Evolutionary conservation across 2,113 vertebrate genomes (phyloP).

Genomic region (Oreochromis niloticus): DNA sequence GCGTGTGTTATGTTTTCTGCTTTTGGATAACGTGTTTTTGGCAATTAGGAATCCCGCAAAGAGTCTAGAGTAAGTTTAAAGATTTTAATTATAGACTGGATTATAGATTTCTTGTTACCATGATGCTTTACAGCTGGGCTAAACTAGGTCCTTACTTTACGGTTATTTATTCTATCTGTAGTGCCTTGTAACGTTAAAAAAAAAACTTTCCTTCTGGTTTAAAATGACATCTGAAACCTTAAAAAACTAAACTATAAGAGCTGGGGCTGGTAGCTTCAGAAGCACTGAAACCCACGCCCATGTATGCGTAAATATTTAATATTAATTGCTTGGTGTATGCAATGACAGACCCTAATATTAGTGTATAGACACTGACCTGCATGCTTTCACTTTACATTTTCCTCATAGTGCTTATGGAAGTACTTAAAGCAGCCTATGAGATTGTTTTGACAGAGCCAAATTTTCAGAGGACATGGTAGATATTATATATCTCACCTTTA

Average conservation of each 20-base stretch:
- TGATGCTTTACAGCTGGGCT: not conserved
- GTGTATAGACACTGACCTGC: not conserved
- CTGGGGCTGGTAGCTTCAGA: not conserved
- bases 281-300: not conserved
- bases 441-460: not conserved
- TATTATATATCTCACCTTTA: not conserved
- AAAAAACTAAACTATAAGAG: fast-evolving
- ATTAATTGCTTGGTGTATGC: not conserved
- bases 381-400: not conserved
- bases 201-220: not conserved
- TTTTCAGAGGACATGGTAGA: not conserved
- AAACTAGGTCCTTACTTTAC: not conserved
- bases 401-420: not conserved
- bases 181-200: not conserved
- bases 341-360: not conserved
- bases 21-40: not conserved
- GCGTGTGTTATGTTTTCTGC: not conserved
- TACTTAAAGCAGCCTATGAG: not conserved
- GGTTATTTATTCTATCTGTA: not conserved
- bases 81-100: not conserved
- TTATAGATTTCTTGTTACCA: not conserved
- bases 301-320: not conserved
- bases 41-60: not conserved
- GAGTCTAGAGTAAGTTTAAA: not conserved
- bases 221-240: not conserved